Base-by-base conservation (phyloP, 1,140 invertebrate species). In the Stenopsyche tienmushanensis region DNA sequence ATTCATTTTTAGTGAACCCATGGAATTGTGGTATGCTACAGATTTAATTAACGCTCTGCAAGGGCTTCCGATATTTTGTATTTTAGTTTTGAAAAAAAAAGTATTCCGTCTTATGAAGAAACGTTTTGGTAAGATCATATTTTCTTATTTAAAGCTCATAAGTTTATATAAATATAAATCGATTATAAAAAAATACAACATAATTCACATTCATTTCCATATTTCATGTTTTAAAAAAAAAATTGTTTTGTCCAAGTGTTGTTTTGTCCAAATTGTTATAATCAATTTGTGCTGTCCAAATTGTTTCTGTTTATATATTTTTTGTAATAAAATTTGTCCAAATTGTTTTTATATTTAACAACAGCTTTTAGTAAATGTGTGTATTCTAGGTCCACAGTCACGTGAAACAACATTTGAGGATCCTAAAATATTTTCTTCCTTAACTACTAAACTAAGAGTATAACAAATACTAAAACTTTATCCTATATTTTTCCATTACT, bases 11-110 rank as follows among this genome's bases (percentile, higher is more conserved):
- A 73, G 76, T 9, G 72, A 81, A 57, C 80, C 80, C 7, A 72
- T 71, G 1, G 81, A 81, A 71, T 75, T 83, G 20, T 84, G 83
- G 83, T 75, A 82, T 39, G 75, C 82, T 2, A 78, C 83, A 1
- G 86, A 88, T 71, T 75, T 81, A 0, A 73, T 85, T 2, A 88
- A 88, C 73, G 80, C 83, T 26, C 75, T 88, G 0, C 83, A 87
- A 67, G 86, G 86, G 17, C 73, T 89, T 2, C 77, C 83, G 49
- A 86, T 89, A 41, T 89, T 89, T 65, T 74, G 85, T 10, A 83
- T 89, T 8, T 84, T 88, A 23, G 83, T 88, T 0, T 74, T 86
- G 49, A 89, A 88, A 60, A 79, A 73, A 2, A 84, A 85, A 66
- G 80, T 88, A 0, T 83, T 80, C 70, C 74, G 76, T 29, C 75